Evolutionary conservation across 1,140 invertebrate species (phyloP).

Genomic region (Danaus melanippus): DNA sequence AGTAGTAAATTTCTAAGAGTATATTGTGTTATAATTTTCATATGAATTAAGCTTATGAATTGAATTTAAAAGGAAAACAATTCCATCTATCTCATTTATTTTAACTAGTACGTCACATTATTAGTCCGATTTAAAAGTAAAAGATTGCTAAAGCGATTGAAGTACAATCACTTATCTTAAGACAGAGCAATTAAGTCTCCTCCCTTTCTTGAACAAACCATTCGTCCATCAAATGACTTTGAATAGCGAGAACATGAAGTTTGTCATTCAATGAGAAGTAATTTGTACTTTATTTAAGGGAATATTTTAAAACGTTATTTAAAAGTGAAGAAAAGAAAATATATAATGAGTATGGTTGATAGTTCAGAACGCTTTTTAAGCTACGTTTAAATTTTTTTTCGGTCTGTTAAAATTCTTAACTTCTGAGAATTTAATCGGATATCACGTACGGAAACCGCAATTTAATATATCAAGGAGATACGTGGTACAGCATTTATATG

Average conservation of each 20-base stretch:
- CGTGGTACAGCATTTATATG: too few species aligned
- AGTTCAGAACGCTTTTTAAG: conserved; percentile 41
- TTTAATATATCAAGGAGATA: conserved; percentile 20
- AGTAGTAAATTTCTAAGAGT: too few species aligned
- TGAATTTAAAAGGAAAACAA: too few species aligned
- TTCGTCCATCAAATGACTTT: conserved; percentile 17
- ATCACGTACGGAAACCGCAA: conserved; percentile 30
- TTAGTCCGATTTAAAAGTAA: too few species aligned
- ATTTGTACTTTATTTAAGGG: conserved; percentile 19
- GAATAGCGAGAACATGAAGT: conserved; percentile 18
- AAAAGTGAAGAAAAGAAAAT: conserved; percentile 6
- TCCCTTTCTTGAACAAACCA: conserved; percentile 12
- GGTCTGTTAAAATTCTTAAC: conserved; percentile 50
- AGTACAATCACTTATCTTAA: conserved; percentile 15
- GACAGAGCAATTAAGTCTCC: conserved; percentile 19
- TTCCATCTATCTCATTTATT: too few species aligned
- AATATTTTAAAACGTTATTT: conserved; percentile 15
- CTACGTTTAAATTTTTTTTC: conserved; percentile 39
- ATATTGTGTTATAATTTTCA: too few species aligned
- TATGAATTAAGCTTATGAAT: too few species aligned
- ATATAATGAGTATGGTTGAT: conserved; percentile 44
- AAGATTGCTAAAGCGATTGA: too few species aligned
- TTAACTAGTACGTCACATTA: too few species aligned
- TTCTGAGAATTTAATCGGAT: conserved; percentile 39
- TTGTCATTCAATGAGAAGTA: conserved; percentile 19